Base-by-base conservation (phyloP, 2,888 invertebrate genomes). In the Eucera pruinosa region DNA sequence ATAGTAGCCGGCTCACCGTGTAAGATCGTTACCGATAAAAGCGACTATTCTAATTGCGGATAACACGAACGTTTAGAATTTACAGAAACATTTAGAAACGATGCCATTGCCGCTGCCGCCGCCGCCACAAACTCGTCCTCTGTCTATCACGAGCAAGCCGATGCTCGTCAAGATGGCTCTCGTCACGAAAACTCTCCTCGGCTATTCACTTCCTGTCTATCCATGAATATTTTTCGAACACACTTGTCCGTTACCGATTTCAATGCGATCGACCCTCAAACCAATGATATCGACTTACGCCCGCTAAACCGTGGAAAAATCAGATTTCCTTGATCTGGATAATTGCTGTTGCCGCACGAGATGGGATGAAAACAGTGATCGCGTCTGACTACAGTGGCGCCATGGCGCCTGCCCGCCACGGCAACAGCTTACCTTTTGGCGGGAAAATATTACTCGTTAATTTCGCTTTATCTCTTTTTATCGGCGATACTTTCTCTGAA, bases 91-190 rank as follows among this genome's bases (percentile, higher is more conserved):
- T 83, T 82, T 78, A 64, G 77, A 54, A 74, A 78, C 60, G 82
- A 84, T 84, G 75, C 75, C 86, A 86, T 85, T 79, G 85, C 83
- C 81, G 86, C 75, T 64, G 67, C 66, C 57, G 66, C 74, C 52
- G 66, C 72, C 73, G 66, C 72, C 61, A 66, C 52, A 58, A 48
- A 47, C 76, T 75, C 84, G 86, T 81, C 78, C 76, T 80, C 78
- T 74, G 78, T 80, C 78, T 82, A 78, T 78, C 76, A 68, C 82
- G 88, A 85, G 81, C 85, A 85, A 89, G 89, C 89, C 87, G 86
- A 87, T 84, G 80, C 80, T 84, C 84, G 83, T 88, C 89, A 88
- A 88, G 88, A 88, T 88, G 88, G 88, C 88, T 89, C 88, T 88
- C 89, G 82, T 85, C 75, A 58, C 84, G 65, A 78, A 84, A 61